phyloP scores from a whole-genome alignment of 2,797 vertebrate species.

The Pitangus sulphuratus region DNA sequence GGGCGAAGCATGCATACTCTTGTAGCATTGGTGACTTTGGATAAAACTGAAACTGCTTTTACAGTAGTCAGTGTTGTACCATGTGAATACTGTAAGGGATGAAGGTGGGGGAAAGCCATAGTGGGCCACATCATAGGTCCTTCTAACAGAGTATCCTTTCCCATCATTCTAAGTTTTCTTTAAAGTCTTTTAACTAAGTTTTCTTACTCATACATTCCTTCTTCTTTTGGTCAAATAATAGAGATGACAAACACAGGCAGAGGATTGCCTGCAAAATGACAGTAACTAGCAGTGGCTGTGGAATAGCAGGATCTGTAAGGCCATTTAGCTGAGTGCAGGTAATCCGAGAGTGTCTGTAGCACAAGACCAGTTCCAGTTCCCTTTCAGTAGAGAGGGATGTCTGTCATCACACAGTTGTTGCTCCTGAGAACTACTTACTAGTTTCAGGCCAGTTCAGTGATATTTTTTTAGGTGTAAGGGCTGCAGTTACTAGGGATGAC shows the following conservation, averaged over 20 bases:
- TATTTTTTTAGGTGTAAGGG: background rate
- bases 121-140: background rate
- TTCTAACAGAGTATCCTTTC: background rate
- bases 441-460: background rate
- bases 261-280: background rate
- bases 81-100: background rate
- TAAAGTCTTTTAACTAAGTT: background rate
- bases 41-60: background rate
- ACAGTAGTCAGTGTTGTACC: background rate
- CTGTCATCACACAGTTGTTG: background rate
- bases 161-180: background rate
- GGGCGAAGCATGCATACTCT: background rate
- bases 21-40: background rate
- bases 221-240: background rate
- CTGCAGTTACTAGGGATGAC: background rate
- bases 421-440: background rate
- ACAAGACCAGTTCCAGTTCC: background rate
- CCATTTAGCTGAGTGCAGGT: background rate
- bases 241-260: background rate
- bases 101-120: background rate
- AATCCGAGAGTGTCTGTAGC: rapidly evolving
- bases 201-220: background rate
- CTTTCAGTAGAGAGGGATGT: background rate
- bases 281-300: background rate
- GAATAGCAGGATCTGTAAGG: background rate